A percentile compares a stretch with the other conserved stretches of the same genome.
Conservation (phyloP, 2,113 vertebrate species). For the Zapornia atra region DNA sequence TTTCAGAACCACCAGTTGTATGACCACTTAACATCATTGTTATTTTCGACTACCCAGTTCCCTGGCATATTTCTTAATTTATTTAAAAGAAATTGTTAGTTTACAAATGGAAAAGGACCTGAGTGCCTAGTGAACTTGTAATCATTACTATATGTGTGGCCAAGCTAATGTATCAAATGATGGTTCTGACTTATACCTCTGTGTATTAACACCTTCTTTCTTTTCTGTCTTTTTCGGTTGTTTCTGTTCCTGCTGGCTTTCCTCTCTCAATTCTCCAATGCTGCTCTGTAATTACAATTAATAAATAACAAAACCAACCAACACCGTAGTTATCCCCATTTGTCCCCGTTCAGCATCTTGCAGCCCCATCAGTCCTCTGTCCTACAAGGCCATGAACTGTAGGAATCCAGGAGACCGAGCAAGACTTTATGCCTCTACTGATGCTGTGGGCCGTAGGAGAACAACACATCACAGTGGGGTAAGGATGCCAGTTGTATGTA, state of each 20-base stretch:
- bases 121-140: neutral
- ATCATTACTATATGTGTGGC: neutral
- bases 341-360: slow-evolving; percentile 99
- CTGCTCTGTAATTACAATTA: slow-evolving; percentile 68
- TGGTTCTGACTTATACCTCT: slow-evolving; percentile 68
- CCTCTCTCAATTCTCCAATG: slow-evolving; percentile 72
- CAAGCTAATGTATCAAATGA: slow-evolving; percentile 43
- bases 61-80: neutral
- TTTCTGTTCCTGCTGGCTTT: slow-evolving; percentile 75
- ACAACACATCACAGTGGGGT: slow-evolving; percentile 72
- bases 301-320: slow-evolving; percentile 61
- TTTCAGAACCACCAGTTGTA: slow-evolving; percentile 65
- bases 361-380: slow-evolving; percentile 90
- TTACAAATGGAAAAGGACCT: neutral
- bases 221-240: slow-evolving; percentile 74
- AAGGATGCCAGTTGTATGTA: neutral
- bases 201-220: slow-evolving; percentile 81
- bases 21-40: neutral
- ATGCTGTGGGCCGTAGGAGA: slow-evolving; percentile 78
- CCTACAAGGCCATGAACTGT: slow-evolving; percentile 87
- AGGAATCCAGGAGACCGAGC: slow-evolving; percentile 85
- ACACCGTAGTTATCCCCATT: slow-evolving; percentile 91
- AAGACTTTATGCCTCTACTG: slow-evolving; percentile 80
- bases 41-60: neutral
- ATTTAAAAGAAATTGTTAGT: neutral